These are phyloP conservation scores for Hapalemur alaotrensis DNA, from an alignment of 2,797 vertebrate genomes.

Conservation along the genomic window DNA sequence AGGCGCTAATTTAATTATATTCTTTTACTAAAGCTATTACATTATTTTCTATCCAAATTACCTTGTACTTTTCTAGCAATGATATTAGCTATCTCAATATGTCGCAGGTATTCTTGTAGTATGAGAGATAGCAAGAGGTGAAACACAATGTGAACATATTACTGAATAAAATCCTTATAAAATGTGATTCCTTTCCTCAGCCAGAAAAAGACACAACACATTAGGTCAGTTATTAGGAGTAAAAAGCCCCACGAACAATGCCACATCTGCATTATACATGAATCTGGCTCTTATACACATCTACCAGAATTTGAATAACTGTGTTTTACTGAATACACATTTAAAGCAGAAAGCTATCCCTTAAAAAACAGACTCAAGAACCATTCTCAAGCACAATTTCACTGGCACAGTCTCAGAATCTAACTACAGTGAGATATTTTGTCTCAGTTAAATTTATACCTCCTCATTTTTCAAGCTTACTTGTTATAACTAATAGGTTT, in stretches of 20 bases:
- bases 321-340: not conserved
- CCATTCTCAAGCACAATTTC: conserved; percentile 51
- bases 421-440: conserved; percentile 38
- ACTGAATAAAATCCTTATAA: conserved; percentile 40
- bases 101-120: not conserved
- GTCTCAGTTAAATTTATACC: conserved; percentile 61
- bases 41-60: conserved; percentile 61
- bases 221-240: conserved; percentile 19
- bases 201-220: conserved; percentile 37
- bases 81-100: conserved; percentile 48
- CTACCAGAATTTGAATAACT: conserved; percentile 25
- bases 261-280: not conserved
- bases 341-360: conserved; percentile 48
- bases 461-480: conserved; percentile 58
- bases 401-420: conserved; percentile 34
- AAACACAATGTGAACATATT: conserved; percentile 42
- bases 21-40: conserved; percentile 56
- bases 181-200: conserved; percentile 33
- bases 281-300: not conserved
- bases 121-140: conserved; percentile 21
- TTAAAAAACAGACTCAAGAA: conserved; percentile 53
- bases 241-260: conserved; percentile 6
- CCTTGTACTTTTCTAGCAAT: conserved; percentile 49
- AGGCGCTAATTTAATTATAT: conserved; percentile 59
- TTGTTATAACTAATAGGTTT: conserved; percentile 60